phyloP scores from a whole-genome alignment of 2,888 invertebrate species.

The Crossocerus cetratus region DNA sequence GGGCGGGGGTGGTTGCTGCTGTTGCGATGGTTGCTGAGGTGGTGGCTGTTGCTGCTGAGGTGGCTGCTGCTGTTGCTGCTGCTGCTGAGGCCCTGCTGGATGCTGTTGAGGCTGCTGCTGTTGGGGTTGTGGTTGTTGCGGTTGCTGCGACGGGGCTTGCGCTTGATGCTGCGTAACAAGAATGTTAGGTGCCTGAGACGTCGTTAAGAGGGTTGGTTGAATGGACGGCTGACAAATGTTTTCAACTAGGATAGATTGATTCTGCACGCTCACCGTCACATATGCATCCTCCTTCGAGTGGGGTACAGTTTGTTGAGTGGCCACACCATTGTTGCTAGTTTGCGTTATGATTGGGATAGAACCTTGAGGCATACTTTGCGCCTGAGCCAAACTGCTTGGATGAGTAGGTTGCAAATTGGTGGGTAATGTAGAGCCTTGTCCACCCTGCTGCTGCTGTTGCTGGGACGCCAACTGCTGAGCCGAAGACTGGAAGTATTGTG shows the following conservation, averaged over 20 bases:
- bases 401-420: slow-evolving; percentile 80
- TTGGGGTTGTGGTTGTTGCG: slow-evolving; percentile 64
- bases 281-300: slow-evolving; percentile 68
- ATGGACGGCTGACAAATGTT: slow-evolving; percentile 67
- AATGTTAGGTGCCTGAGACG: slow-evolving; percentile 68
- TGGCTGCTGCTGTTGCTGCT: slow-evolving; percentile 68
- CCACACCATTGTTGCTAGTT: slow-evolving; percentile 67
- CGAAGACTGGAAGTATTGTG: slow-evolving; percentile 66
- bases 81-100: slow-evolving; percentile 75
- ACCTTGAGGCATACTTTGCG: slow-evolving; percentile 80
- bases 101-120: slow-evolving; percentile 77
- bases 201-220: slow-evolving; percentile 60
- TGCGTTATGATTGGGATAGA: slow-evolving; percentile 81
- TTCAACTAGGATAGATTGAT: slow-evolving; percentile 65
- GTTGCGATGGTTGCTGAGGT: slow-evolving; percentile 79
- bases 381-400: slow-evolving; percentile 79
- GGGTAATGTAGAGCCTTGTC: slow-evolving; percentile 82
- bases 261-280: slow-evolving; percentile 65
- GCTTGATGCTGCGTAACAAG: slow-evolving; percentile 67
- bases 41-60: slow-evolving; percentile 72
- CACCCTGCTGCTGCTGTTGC: slow-evolving; percentile 72
- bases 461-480: slow-evolving; percentile 66
- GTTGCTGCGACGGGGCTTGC: slow-evolving; percentile 72
- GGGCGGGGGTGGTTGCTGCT: slow-evolving; percentile 72
- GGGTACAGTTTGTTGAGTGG: slow-evolving; percentile 65